Base-by-base conservation (phyloP, 2,888 invertebrate genomes). In the Sarcophaga rosellei region DNA sequence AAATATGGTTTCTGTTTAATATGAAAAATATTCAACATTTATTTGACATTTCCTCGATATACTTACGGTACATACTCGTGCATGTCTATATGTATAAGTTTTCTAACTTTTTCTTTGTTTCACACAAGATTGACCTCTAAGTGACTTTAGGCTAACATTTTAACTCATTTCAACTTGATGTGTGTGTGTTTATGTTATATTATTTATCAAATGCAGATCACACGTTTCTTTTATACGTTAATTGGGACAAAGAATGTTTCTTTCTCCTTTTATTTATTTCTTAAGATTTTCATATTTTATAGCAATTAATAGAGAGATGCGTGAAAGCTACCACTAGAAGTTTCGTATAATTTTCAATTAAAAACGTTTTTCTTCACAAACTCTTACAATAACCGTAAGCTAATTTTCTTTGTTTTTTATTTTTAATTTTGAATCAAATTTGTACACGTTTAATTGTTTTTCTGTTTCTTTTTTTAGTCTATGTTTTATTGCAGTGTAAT, bases 231-330 rank as follows among this genome's bases (percentile, higher is more conserved):
- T 44, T n/a, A 72, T 44, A n/a, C 23, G 10, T 63, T 57, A 57
- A 63, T 78, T 73, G 44, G 73, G 53, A 57, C 68, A 25, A 66
- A 77, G 47, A 73, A 78, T 72, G 25, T 47, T 25, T 21, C 59
- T 53, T 21, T 57, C n/a, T n/a, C 20, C 61, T 62, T 81, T 63
- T 45, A 20, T 45, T n/a, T 65, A 35, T 35, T 65, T 65, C 63
- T 21, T 65, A 17, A 25, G 66, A 66, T n/a, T 66, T 76, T 76
- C 57, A 65, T 76, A 65, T 65, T 61, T 66, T 20, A 12, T 66
- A 59, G 47, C 61, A 80, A 76, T 75, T 66, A 84, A n/a, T n/a
- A 80, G 76, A 23, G 59, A 57, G 63, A 78, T 78, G 63, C 78
- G 81, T 75, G 70, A 81, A 85, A 85, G 70, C 69, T 10, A 61